Evolutionary conservation across 2,113 vertebrate genomes (phyloP).

Genomic region (Elanus axillaris): DNA sequence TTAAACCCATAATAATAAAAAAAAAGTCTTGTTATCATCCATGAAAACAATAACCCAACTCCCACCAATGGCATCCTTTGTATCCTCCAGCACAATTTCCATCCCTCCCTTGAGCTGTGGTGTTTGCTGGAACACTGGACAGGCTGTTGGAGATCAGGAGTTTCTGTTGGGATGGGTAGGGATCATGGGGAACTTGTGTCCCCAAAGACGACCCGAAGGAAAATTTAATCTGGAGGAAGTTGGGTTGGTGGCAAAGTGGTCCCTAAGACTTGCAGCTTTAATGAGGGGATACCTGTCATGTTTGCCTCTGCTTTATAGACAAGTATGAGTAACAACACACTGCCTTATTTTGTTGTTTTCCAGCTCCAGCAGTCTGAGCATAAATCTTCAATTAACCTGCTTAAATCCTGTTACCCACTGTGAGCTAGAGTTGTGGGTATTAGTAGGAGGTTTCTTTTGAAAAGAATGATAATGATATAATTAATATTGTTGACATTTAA

Average conservation of each 20-base stretch:
- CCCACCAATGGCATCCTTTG: background rate
- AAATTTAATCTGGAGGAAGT: background rate
- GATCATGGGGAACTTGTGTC: background rate
- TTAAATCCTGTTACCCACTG: background rate
- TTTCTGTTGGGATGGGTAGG: background rate
- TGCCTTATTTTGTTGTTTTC: background rate
- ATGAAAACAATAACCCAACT: background rate
- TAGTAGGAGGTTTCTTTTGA: background rate
- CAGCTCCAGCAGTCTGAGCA: background rate
- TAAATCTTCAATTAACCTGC: background rate
- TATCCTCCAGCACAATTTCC: background rate
- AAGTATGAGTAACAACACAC: background rate
- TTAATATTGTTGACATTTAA: constrained; percentile 27
- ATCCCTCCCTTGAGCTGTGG: background rate
- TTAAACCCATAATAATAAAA: background rate
- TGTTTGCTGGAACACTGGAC: background rate
- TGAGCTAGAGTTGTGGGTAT: background rate
- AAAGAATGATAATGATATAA: background rate
- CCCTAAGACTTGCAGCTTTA: background rate
- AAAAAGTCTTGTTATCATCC: background rate
- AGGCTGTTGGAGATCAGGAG: background rate
- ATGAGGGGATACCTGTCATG: background rate
- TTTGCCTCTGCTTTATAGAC: background rate
- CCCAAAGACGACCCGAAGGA: background rate
- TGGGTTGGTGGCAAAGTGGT: background rate